phyloP scores from a whole-genome alignment of 2,888 invertebrate species.

The Xylophagus ater region DNA sequence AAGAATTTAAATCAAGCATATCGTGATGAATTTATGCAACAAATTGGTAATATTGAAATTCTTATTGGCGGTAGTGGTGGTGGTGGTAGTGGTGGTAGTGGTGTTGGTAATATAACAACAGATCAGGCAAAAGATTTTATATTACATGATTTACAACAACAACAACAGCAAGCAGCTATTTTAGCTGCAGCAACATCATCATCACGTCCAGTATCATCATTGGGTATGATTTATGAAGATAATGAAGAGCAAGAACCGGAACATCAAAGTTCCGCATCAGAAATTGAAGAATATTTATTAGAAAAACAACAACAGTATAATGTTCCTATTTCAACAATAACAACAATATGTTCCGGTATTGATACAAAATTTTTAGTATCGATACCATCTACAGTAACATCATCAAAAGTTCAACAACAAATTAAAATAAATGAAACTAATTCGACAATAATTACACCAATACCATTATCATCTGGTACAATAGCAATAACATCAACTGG shows the following conservation, averaged over 20 bases:
- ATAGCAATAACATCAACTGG: not conserved
- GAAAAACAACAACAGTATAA: slow-evolving; percentile 8
- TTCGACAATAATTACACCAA: not conserved
- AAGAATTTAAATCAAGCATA: slow-evolving; percentile 79
- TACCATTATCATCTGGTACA: not conserved
- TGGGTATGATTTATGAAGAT: slow-evolving; percentile 81
- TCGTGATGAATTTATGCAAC: slow-evolving; percentile 50
- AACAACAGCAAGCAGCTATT: slow-evolving; percentile 23
- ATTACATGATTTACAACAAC: slow-evolving; percentile 20
- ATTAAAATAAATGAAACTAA: not conserved
- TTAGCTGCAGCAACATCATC: slow-evolving; percentile 24
- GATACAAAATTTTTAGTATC: slow-evolving; percentile 15
- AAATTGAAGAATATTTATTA: slow-evolving; percentile 39
- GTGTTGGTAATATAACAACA: too few relatives aligned
- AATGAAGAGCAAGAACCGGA: slow-evolving; percentile 50
- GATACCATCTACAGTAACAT: not conserved
- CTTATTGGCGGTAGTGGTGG: too few relatives aligned
- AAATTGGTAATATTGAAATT: slow-evolving; percentile 11
- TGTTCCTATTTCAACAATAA: slow-evolving; percentile 14
- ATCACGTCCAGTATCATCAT: slow-evolving; percentile 56
- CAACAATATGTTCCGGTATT: slow-evolving; percentile 9
- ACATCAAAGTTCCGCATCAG: slow-evolving; percentile 36
- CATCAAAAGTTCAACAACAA: not conserved
- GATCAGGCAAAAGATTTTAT: too few relatives aligned
- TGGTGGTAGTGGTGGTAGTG: too few relatives aligned